Conservation (phyloP, 2,888 invertebrate genomes). For the Phalera bucephala region DNA sequence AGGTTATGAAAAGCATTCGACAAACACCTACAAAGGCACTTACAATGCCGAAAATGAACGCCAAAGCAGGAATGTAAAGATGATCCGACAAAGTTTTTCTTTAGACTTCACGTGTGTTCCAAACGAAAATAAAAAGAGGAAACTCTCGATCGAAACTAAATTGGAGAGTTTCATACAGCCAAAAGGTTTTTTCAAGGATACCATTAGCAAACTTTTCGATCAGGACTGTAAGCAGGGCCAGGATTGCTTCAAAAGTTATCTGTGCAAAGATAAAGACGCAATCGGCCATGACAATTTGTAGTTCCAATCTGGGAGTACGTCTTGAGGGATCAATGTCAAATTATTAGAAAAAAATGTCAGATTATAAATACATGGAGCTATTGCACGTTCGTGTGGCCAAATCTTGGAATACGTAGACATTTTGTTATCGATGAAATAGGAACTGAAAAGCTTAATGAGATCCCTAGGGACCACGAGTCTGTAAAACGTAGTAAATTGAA, state of each 20-base stretch:
- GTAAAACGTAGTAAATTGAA: constrained; percentile 6
- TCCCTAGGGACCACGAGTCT: background rate
- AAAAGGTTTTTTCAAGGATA: constrained; percentile 58
- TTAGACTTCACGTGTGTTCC: constrained; percentile 53
- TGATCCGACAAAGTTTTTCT: constrained; percentile 62
- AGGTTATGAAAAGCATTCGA: constrained; percentile 41
- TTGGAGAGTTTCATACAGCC: constrained; percentile 56
- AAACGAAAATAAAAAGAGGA: constrained; percentile 52
- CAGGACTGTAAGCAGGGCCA: constrained; percentile 45
- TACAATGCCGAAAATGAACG: constrained; percentile 34
- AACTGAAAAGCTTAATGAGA: no score
- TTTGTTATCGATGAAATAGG: background rate
- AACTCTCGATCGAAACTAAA: constrained; percentile 67
- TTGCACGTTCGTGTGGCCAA: constrained; percentile 1
- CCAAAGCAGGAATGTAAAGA: constrained; percentile 34
- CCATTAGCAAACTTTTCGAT: constrained; percentile 59
- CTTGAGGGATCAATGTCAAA: constrained; percentile 48
- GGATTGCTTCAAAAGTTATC: constrained; percentile 55
- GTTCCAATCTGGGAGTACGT: constrained; percentile 20
- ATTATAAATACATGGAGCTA: constrained; percentile 14
- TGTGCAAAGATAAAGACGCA: constrained; percentile 42
- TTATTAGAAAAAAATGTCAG: constrained; percentile 31
- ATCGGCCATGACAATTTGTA: constrained; percentile 47
- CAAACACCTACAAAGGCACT: constrained; percentile 37
- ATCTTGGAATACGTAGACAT: background rate